Evolutionary conservation across 2,888 invertebrate genomes (phyloP).

Genomic region (Adelphocoris suturalis): DNA sequence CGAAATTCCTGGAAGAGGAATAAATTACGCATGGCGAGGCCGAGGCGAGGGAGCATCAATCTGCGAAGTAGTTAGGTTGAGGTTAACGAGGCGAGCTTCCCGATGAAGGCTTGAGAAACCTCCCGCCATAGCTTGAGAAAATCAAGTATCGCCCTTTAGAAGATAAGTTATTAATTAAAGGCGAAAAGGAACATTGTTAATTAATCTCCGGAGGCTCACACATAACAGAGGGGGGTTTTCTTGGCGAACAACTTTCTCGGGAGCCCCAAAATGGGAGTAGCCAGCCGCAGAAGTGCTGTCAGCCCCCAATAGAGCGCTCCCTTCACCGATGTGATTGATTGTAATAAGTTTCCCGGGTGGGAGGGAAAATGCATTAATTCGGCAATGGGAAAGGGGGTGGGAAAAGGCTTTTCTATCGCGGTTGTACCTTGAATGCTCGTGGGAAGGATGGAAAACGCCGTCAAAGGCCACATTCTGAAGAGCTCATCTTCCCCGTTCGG

Average conservation of each 20-base stretch:
- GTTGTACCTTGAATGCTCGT: not conserved
- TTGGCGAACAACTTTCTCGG: conserved; percentile 33
- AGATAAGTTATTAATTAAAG: conserved; percentile 42
- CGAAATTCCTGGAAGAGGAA: not conserved
- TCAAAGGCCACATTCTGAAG: not conserved
- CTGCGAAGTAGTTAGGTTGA: conserved; percentile 27
- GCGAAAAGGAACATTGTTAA: conserved; percentile 42
- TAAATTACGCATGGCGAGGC: conserved; percentile 17
- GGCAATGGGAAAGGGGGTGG: not conserved
- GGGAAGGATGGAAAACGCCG: not conserved
- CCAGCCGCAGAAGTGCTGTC: conserved; percentile 39
- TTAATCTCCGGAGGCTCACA: conserved; percentile 33
- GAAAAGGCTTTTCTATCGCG: not conserved
- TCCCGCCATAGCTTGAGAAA: conserved; percentile 5
- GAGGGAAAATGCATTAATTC: conserved; percentile 33
- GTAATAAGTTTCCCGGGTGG: not conserved
- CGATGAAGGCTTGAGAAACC: conserved; percentile 17
- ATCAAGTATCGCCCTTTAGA: conserved; percentile 36
- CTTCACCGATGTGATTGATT: conserved; percentile 31
- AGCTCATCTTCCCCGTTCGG: not conserved
- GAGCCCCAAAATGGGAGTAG: conserved; percentile 17
- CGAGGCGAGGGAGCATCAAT: conserved; percentile 25
- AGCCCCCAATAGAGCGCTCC: conserved; percentile 32
- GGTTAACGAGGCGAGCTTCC: conserved; percentile 35
- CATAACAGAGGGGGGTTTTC: conserved; percentile 18